Conservation (phyloP, 2,888 invertebrate genomes). For the Cynaeus angustus region DNA sequence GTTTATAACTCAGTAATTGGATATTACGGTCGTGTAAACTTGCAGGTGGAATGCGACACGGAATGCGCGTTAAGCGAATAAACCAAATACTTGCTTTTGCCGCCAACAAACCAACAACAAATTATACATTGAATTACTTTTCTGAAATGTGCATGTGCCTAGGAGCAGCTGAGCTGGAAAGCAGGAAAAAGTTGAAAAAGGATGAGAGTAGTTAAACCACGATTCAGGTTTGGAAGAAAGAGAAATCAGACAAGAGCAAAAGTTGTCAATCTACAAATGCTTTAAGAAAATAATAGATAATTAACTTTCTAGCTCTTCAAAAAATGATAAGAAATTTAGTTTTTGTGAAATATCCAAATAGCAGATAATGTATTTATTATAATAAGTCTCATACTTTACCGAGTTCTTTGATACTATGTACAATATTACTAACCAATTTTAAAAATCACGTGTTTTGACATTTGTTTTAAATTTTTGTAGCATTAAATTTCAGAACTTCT, state of each 20-base stretch:
- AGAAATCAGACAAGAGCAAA: conserved; percentile 2
- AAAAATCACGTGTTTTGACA: too few species aligned
- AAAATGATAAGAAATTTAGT: too few species aligned
- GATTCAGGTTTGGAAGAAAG: not conserved
- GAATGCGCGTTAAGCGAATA: conserved; percentile 65
- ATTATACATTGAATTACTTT: conserved; percentile 56
- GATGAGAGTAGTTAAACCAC: not conserved
- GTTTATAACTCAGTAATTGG: conserved; percentile 68
- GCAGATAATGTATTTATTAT: too few species aligned
- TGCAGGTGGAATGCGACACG: conserved; percentile 66
- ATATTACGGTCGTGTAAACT: conserved; percentile 69
- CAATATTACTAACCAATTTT: too few species aligned
- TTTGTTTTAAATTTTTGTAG: too few species aligned
- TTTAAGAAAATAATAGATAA: too few species aligned
- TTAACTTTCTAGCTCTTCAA: too few species aligned
- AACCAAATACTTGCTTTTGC: conserved; percentile 59
- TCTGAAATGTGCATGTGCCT: conserved; percentile 43
- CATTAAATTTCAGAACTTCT: too few species aligned
- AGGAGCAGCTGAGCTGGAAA: not conserved
- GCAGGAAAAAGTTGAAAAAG: not conserved
- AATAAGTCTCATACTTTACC: too few species aligned
- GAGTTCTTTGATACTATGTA: too few species aligned
- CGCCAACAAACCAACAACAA: conserved; percentile 54
- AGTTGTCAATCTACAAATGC: not conserved
- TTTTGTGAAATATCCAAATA: too few species aligned